A percentile compares a stretch with the other conserved stretches of the same genome.
Conservation (phyloP, 2,888 invertebrate genomes). For the Drosophila engyochracea region DNA sequence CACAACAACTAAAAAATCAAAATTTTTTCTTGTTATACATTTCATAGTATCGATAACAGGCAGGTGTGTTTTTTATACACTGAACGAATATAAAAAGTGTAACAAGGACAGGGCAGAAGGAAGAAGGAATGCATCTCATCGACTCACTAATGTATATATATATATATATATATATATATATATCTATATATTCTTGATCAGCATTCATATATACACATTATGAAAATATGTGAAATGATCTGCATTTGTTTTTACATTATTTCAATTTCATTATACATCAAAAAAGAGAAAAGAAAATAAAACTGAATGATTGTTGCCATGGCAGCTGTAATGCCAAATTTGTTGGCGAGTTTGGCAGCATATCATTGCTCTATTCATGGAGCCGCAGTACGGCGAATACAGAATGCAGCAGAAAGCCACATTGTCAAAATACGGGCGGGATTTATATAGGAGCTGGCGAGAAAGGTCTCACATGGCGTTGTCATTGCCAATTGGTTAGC, state of each 20-base stretch:
- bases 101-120: not conserved
- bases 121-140: no score
- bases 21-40: not conserved
- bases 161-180: not conserved
- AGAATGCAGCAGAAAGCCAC: not conserved
- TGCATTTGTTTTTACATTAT: not conserved
- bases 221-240: not conserved
- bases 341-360: not conserved
- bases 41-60: not conserved
- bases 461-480: conserved; percentile 16
- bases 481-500: conserved; percentile 72
- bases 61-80: not conserved
- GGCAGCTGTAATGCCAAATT: not conserved
- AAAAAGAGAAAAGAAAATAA: not conserved
- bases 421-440: not conserved
- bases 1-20: not conserved
- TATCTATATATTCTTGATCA: not conserved
- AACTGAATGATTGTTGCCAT: not conserved
- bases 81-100: not conserved
- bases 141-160: no score
- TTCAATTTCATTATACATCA: not conserved
- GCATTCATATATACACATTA: no score
- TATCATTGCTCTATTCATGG: not conserved
- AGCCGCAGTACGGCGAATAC: not conserved
- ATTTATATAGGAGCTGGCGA: not conserved